Evolutionary conservation across 2,113 vertebrate genomes (phyloP), one percentile per base, ranked within the genome.

Genomic region (Chrysemys picta): DNA sequence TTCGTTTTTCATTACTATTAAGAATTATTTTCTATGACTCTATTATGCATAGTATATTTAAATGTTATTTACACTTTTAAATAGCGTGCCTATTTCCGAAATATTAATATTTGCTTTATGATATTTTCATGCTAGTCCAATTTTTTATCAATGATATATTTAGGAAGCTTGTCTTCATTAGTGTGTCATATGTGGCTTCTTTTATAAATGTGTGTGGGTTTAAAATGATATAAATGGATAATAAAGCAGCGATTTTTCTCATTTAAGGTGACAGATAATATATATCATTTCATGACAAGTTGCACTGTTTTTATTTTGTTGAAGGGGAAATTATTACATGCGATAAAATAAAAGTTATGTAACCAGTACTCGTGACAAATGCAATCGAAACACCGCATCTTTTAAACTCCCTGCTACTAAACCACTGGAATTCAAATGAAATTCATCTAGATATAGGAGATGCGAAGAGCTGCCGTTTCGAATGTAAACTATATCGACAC

Each of bases 241-340:
- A n/a, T 19, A 69, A 69, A n/a, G 35, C 62, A 69, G 17, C 31
- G 35, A 9, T 69, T n/a, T 69, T n/a, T 69, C 62, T 69, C 35
- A 17, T 35, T 84, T 78, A 42, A 84, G 92, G 65, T 25, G 92
- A 25, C 52, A 53, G 52, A 8, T 91, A 53, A 3, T 2, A 53
- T 56, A 17, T 89, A 53, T 83, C 79, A 89, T 84, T 13, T 52
- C 88, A 92, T 56, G 82, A 79, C 81, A 49, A 49, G 24, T 54
- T 95, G 93, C 83, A 25, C 89, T 87, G 59, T 72, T 25, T 76
- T 88, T 93, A 87, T 91, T 94, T 56, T 21, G 52, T 82, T 25
- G 38, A 82, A 22, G 56, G 52, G 45, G 59, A 88, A 80, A 35
- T 88, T 53, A 52, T 53, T 35, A n/a, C 56, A 78, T 29, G 45